Percentiles rank a stretch among this genome's conserved stretches.
Conservation (phyloP, 2,113 vertebrate species). For the Perognathus longimembris region DNA sequence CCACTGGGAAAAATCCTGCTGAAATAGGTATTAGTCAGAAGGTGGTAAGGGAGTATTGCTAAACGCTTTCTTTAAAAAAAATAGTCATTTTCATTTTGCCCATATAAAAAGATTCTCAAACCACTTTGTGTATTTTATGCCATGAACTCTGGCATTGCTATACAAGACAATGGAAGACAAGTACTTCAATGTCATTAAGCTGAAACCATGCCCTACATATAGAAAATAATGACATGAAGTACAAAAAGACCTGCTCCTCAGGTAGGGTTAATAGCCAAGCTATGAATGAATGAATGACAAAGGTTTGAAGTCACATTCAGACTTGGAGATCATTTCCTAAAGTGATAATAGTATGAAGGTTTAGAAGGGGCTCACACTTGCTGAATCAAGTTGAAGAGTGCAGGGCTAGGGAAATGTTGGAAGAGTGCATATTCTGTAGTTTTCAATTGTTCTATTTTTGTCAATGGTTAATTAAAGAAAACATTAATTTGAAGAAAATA, state of each 20-base stretch:
- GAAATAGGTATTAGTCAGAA: constrained; percentile 36
- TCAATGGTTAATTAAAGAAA: neutral
- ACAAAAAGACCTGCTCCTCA: neutral
- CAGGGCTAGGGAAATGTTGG: neutral
- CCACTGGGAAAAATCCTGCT: neutral
- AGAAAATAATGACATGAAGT: neutral
- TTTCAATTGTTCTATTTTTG: neutral
- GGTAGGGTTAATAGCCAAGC: too few relatives aligned
- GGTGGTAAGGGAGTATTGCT: neutral
- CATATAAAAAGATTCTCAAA: neutral
- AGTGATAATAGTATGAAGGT: too few relatives aligned
- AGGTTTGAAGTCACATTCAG: too few relatives aligned
- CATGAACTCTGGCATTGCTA: neutral
- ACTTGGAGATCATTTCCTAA: too few relatives aligned
- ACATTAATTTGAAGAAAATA: neutral
- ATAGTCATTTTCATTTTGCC: neutral
- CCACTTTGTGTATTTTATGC: constrained; percentile 6
- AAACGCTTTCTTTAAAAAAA: constrained; percentile 18
- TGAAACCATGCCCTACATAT: neutral
- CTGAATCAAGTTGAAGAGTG: neutral
- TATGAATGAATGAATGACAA: too few relatives aligned
- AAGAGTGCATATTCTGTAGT: neutral
- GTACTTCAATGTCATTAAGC: neutral
- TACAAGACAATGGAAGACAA: constrained; percentile 25
- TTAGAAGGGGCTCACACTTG: too few relatives aligned